A percentile compares a stretch with the other conserved stretches of the same genome.
Evolutionary conservation across 2,888 invertebrate species (phyloP).

Genomic region (Dorcus parallelipipedus): DNA sequence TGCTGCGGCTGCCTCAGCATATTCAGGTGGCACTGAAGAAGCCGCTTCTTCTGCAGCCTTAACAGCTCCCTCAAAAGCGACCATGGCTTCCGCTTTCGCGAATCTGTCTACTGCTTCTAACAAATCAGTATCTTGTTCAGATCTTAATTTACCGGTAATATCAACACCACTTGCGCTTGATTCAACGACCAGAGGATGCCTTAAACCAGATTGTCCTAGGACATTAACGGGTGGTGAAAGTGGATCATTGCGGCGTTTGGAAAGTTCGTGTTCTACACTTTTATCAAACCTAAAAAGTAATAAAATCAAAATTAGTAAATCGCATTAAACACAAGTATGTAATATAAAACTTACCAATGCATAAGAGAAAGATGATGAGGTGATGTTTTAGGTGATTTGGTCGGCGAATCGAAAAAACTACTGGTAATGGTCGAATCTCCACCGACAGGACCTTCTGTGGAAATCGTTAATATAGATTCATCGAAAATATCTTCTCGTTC

Average conservation of each 20-base stretch:
- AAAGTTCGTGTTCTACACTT: slow-evolving; percentile 23
- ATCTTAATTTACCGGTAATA: slow-evolving; percentile 32
- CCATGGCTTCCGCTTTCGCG: slow-evolving; percentile 49
- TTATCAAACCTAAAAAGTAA: slow-evolving; percentile 22
- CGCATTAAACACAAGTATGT: not conserved
- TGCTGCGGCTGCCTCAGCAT: slow-evolving; percentile 50
- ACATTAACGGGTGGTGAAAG: slow-evolving; percentile 8
- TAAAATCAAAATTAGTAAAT: not conserved
- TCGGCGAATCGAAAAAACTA: not conserved
- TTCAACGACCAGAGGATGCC: slow-evolving; percentile 28
- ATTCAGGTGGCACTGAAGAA: slow-evolving; percentile 46
- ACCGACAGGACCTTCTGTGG: not conserved
- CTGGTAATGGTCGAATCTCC: not conserved
- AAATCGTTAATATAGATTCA: not conserved
- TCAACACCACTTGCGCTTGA: slow-evolving; percentile 40
- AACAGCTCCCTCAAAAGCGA: slow-evolving; percentile 48
- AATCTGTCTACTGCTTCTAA: slow-evolving; percentile 47
- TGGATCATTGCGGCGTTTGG: slow-evolving; percentile 17
- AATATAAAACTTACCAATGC: slow-evolving; percentile 1
- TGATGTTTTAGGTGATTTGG: not conserved
- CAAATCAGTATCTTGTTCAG: slow-evolving; percentile 43
- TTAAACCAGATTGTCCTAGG: slow-evolving; percentile 6
- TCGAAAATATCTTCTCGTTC: not conserved
- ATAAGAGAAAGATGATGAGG: slow-evolving; percentile 1
- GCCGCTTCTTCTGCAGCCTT: slow-evolving; percentile 49